Conservation (phyloP, 1,140 invertebrate species). For the Capitella teleta region DNA sequence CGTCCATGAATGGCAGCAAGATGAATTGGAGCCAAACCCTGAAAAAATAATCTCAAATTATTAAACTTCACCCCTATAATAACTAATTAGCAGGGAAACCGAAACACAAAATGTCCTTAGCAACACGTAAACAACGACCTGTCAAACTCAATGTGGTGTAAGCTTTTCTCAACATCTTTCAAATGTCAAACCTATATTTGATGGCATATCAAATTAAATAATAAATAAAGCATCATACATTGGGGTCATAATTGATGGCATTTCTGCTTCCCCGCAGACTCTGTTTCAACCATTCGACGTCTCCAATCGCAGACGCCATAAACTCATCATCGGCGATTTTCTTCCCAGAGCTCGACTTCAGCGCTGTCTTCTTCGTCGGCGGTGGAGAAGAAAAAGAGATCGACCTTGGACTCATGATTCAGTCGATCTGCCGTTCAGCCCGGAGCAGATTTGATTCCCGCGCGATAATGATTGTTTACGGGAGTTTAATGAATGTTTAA, state of each 20-base stretch:
- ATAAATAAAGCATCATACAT: too few species aligned
- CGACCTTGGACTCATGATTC: too few species aligned
- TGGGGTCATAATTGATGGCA: conserved; percentile 36
- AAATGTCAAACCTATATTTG: too few species aligned
- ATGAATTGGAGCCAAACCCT: conserved; percentile 38
- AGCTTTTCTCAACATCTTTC: too few species aligned
- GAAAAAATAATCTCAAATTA: conserved; percentile 11
- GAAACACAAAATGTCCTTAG: background rate
- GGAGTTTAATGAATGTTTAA: too few species aligned
- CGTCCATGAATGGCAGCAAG: conserved; percentile 38
- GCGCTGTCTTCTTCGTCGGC: background rate
- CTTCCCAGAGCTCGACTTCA: conserved; percentile 15
- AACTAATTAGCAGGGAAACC: too few species aligned
- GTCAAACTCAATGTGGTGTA: too few species aligned
- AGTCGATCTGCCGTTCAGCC: too few species aligned
- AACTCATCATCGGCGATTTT: conserved; percentile 38
- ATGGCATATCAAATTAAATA: too few species aligned
- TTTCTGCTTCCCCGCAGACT: conserved; percentile 29
- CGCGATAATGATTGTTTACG: too few species aligned
- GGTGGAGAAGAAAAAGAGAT: too few species aligned
- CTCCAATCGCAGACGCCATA: conserved; percentile 42
- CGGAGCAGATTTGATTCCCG: too few species aligned
- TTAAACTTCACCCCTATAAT: background rate
- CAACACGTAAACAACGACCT: background rate
- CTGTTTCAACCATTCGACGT: conserved; percentile 41